These are phyloP conservation scores for Paracentrotus lividus DNA, from an alignment of 53 echinoderm and acorn worm genomes.

Conservation along the genomic window DNA sequence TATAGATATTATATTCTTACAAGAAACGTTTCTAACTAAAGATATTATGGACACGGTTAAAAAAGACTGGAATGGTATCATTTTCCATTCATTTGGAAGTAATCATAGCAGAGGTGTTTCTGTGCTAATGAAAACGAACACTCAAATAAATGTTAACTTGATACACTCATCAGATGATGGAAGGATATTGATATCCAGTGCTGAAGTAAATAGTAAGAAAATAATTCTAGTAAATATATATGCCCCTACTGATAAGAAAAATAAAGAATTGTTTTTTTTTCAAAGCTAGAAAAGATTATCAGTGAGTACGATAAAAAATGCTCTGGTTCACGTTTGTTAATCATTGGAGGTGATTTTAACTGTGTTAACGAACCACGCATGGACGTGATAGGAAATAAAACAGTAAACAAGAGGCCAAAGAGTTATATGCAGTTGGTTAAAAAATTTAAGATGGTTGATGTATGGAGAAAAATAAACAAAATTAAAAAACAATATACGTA, in stretches of 20 bases:
- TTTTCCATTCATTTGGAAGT: not conserved
- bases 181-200: not conserved
- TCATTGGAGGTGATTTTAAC: not conserved
- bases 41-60: not conserved
- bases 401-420: not conserved
- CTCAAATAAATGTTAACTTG: not conserved
- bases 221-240: not conserved
- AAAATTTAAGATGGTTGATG: not conserved
- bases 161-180: not conserved
- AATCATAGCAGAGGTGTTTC: not conserved
- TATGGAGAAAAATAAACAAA: not conserved
- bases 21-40: not conserved
- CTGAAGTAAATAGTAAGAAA: not conserved
- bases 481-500: slow-evolving; percentile 3
- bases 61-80: not conserved
- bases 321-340: not conserved
- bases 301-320: too few species aligned
- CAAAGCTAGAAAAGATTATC: not conserved
- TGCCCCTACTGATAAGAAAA: not conserved
- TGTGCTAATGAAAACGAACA: not conserved
- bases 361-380: not conserved
- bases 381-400: not conserved
- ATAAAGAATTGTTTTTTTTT: not conserved
- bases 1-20: not conserved
- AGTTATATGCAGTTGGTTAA: not conserved